phyloP scores from a whole-genome alignment of 2,797 vertebrate genomes.

The Ctenopoma kingsleyae region DNA sequence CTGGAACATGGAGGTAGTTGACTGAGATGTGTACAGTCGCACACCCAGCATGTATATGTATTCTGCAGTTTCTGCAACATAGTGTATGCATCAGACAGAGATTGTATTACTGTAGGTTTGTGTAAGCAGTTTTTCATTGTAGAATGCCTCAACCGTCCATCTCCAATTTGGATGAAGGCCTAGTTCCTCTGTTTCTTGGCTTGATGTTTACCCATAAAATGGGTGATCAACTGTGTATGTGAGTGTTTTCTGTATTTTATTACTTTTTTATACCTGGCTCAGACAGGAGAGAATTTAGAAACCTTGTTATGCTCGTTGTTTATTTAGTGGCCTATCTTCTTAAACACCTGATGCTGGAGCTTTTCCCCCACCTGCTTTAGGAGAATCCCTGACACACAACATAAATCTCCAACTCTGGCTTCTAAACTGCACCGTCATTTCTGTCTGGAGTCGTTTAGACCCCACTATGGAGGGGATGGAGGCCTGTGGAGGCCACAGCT shows the following conservation, averaged over 20 bases:
- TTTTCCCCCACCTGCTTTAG: conserved; percentile 58
- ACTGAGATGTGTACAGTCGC: conserved; percentile 1
- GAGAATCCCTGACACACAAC: conserved; percentile 65
- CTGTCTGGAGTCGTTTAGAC: conserved; percentile 53
- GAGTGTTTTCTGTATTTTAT: conserved; percentile 27
- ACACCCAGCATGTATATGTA: conserved; percentile 11
- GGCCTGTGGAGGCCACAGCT: conserved; percentile 42
- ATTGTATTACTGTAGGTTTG: conserved; percentile 8
- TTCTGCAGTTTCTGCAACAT: conserved; percentile 21
- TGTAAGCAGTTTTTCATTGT: conserved; percentile 27
- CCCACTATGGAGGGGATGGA: not conserved
- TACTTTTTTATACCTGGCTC: conserved; percentile 13
- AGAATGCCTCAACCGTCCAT: conserved; percentile 5
- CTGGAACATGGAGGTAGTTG: conserved; percentile 35
- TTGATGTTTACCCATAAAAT: conserved; percentile 34
- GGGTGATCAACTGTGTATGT: conserved; percentile 16
- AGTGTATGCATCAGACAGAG: conserved; percentile 15
- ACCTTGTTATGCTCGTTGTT: conserved; percentile 61
- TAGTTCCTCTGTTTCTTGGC: conserved; percentile 37
- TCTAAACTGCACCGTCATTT: conserved; percentile 54
- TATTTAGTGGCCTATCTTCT: conserved; percentile 73
- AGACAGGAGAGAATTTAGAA: conserved; percentile 38
- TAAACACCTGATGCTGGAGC: conserved; percentile 66
- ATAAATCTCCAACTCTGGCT: conserved; percentile 64
- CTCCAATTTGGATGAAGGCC: conserved; percentile 42